Base-by-base conservation (phyloP, 2,113 vertebrate genomes). In the Macaca mulatta region DNA sequence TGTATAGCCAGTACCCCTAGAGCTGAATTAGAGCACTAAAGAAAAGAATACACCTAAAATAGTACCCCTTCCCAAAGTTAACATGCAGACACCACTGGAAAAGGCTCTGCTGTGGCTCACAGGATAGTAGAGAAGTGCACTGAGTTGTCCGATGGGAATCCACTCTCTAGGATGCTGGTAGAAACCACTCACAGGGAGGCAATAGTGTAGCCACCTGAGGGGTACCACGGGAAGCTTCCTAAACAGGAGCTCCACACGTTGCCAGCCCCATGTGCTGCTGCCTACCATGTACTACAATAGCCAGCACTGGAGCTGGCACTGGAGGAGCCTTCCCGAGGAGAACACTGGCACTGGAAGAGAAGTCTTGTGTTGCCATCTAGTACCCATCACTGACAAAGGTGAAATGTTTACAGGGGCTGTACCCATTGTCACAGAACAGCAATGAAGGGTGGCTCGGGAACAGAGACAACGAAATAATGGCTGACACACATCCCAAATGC, bases 271-370 rank as follows among this genome's bases (percentile, higher is more conserved):
- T 35, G 35, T 22, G 30, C 69, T 78, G 35, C 14, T 77, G 13
- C 25, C 59, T 22, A 14, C 75, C 8, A 1, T 30, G 79, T 0
- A 20, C n/a, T 9, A 0, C 32, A 50, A 64, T 30, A 64, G 30
- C 17, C 23, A 30, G 52, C 61, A 64, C 27, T 64, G 27, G 77
- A 50, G 45, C 77, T 18, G 20, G 45, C 11, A 3, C 30, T 80
- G 23, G 38, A 57, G 25, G 89, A 67, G 12, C 9, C 52, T 79
- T 94, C 74, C 45, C 8, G 38, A 83, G 35, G 59, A 70, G 22
- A 35, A n/a, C 12, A 12, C 1, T 1, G 30, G 43, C 72, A n/a
- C 43, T 35, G 8, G 20, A 70, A 43, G 40, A 40, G 35, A 57
- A 67, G 45, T 8, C 52, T 16, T n/a, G 6, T 52, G 8, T 35